Conservation (phyloP, 2,888 invertebrate genomes). For the Archaeoteleia sp. region DNA sequence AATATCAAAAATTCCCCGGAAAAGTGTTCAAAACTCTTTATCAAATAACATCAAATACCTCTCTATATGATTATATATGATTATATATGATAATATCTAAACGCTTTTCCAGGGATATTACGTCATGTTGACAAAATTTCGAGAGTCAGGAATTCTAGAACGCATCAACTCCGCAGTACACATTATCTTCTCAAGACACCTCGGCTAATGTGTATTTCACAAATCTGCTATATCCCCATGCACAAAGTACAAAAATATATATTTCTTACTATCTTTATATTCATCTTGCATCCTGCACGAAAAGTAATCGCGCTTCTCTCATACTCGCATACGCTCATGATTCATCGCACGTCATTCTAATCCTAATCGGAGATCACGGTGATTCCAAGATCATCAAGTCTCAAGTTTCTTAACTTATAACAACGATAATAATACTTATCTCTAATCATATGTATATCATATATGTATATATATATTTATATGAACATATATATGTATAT, state of each 20-base stretch:
- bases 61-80: too few species aligned
- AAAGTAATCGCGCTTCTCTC: constrained; percentile 43
- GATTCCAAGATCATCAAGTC: constrained; percentile 46
- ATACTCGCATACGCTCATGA: constrained; percentile 34
- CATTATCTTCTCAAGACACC: constrained; percentile 31
- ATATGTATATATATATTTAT: constrained; percentile 2
- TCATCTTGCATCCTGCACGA: constrained; percentile 47
- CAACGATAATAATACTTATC: constrained; percentile 37
- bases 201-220: constrained; percentile 32
- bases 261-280: constrained; percentile 52
- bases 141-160: too few species aligned
- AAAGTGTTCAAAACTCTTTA: too few species aligned
- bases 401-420: constrained; percentile 41
- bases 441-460: constrained; percentile 14
- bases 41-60: too few species aligned
- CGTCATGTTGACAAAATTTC: too few species aligned
- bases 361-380: constrained; percentile 45
- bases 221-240: constrained; percentile 53
- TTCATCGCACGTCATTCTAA: constrained; percentile 51
- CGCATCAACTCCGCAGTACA: constrained; percentile 12
- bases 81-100: too few species aligned
- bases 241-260: constrained; percentile 63
- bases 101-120: too few species aligned
- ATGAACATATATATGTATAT: neutral
- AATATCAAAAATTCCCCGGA: neutral